Conservation (phyloP, 2,888 invertebrate species). For the Actias luna region DNA sequence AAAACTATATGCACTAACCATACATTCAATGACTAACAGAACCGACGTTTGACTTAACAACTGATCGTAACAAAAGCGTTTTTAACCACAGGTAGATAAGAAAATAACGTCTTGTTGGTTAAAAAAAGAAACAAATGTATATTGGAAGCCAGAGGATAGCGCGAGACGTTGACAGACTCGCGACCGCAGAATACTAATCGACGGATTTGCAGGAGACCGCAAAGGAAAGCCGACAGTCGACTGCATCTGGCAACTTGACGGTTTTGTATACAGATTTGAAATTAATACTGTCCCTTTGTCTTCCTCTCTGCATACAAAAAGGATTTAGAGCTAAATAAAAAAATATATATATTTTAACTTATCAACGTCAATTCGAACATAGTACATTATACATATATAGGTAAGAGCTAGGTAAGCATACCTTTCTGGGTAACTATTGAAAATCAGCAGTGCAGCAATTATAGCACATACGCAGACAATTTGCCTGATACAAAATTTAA, state of each 20-base stretch:
- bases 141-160: conserved; percentile 51
- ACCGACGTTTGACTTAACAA: neutral
- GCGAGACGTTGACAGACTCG: conserved; percentile 57
- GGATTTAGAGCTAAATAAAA: neutral
- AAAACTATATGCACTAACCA: too few relatives aligned
- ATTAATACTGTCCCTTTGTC: neutral
- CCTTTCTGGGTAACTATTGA: too few relatives aligned
- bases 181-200: conserved; percentile 67
- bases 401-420: too few relatives aligned
- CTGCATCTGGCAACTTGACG: conserved; percentile 10
- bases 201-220: conserved; percentile 61
- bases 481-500: too few relatives aligned
- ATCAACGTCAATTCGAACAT: conserved; percentile 28
- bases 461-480: too few relatives aligned
- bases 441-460: too few relatives aligned
- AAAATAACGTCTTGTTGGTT: conserved; percentile 39
- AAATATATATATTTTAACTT: neutral
- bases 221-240: conserved; percentile 29
- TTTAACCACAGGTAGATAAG: conserved; percentile 46
- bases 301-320: neutral
- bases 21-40: neutral
- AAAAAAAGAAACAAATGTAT: conserved; percentile 44
- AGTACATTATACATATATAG: too few relatives aligned
- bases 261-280: conserved; percentile 9
- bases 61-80: conserved; percentile 25